Evolutionary conservation across 2,797 vertebrate species (phyloP).

Genomic region (Coregonus ussuriensis): DNA sequence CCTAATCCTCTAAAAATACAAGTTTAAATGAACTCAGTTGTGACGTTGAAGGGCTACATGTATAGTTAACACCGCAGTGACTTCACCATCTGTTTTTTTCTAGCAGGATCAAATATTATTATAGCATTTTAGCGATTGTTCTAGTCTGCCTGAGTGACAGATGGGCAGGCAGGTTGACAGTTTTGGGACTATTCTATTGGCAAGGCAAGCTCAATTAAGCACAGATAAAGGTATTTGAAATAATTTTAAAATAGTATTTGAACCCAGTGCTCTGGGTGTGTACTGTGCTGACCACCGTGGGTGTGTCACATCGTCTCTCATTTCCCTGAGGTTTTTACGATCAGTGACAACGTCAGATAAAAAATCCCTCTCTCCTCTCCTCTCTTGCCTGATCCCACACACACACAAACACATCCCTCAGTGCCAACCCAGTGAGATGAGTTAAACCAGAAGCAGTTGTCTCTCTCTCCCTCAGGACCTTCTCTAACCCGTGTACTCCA

Average conservation of each 20-base stretch:
- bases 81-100: not conserved
- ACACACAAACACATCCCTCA: conserved; percentile 43
- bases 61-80: not conserved
- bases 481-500: conserved; percentile 58
- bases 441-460: conserved; percentile 73
- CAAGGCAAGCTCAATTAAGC: not conserved
- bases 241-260: not conserved
- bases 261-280: not conserved
- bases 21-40: not conserved
- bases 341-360: conserved; percentile 74
- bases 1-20: not conserved
- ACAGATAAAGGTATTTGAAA: not conserved
- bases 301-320: conserved; percentile 61
- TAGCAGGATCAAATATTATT: not conserved
- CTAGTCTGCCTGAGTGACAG: not conserved
- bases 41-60: not conserved
- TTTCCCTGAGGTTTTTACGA: conserved; percentile 60
- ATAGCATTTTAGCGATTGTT: too few species aligned
- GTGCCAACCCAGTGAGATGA: conserved; percentile 65
- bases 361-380: conserved; percentile 65
- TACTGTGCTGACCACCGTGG: conserved; percentile 67
- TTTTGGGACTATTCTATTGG: not conserved
- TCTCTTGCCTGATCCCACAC: not conserved
- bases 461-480: conserved; percentile 69
- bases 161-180: not conserved